Evolutionary conservation across 1,140 invertebrate species (phyloP).

Genomic region (Cardiocondyla obscurior): DNA sequence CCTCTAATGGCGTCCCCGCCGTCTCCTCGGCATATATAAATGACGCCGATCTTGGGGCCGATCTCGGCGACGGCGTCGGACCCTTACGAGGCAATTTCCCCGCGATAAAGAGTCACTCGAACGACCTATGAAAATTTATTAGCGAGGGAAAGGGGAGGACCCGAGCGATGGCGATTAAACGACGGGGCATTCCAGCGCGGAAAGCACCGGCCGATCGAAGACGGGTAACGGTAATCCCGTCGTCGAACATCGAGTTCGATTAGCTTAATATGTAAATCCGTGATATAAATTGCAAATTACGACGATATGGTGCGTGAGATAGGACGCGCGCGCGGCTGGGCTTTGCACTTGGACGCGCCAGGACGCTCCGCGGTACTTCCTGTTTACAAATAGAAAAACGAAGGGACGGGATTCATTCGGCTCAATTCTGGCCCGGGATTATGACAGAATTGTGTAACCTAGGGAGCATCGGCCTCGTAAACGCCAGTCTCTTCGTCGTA

Average conservation of each 20-base stretch:
- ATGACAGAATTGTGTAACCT: slow-evolving; percentile 26
- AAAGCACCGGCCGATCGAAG: slow-evolving; percentile 14
- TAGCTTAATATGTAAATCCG: slow-evolving; percentile 57
- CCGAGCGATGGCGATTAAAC: slow-evolving; percentile 3
- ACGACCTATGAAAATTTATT: slow-evolving; percentile 54
- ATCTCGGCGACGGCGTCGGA: neutral
- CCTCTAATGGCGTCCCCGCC: slow-evolving; percentile 56
- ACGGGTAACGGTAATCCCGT: slow-evolving; percentile 43
- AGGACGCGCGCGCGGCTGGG: slow-evolving; percentile 3
- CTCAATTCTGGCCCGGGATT: slow-evolving; percentile 1
- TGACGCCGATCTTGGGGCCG: slow-evolving; percentile 20
- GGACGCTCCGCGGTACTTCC: slow-evolving; percentile 25
- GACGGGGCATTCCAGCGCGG: slow-evolving; percentile 20
- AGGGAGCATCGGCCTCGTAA: neutral
- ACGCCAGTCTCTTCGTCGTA: neutral
- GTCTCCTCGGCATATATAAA: slow-evolving; percentile 63
- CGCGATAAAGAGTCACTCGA: slow-evolving; percentile 42
- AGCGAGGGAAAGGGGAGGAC: neutral
- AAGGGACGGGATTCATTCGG: slow-evolving; percentile 5
- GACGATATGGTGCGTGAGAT: slow-evolving; percentile 12
- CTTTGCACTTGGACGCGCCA: slow-evolving; percentile 13
- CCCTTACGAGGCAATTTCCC: slow-evolving; percentile 38
- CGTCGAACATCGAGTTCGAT: slow-evolving; percentile 21
- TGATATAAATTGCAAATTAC: slow-evolving; percentile 62
- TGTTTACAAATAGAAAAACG: slow-evolving; percentile 31